Base-by-base conservation (phyloP, 2,113 vertebrate genomes). In the Hippopotamus amphibius region DNA sequence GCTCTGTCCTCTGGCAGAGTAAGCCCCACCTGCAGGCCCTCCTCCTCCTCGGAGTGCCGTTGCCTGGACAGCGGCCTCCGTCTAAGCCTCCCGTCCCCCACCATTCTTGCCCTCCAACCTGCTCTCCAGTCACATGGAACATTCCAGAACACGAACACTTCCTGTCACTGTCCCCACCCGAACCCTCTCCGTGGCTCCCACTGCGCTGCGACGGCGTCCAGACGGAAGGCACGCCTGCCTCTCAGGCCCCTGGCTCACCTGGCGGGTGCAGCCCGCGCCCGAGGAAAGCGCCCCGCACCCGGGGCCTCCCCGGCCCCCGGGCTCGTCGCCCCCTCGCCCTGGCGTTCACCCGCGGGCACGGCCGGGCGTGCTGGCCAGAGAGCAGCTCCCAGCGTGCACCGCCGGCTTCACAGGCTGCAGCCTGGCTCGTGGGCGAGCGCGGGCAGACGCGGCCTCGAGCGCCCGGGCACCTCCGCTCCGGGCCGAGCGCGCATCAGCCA, bases 341-440 rank as follows among this genome's bases (percentile, higher is more conserved):
- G 6, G 2, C 1, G 0, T 37, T 37, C 37, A 37, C 37, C 37
- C 37, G 16, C 21, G 55, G 2, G 26, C 14, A 41, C 3, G 6
- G 19, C 2, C 2, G 50, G 53, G 7, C 1, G 1, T 3, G 10
- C 0, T 12, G 16, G 13, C 8, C 24, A 0, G 17, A 72, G 55
- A 15, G 28, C 37, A 26, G 17, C 53, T 15, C 11, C 37, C 7
- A 22, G 28, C 17, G 14, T 68, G 41, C 50, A 13, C 16, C 1
- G 0, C 37, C 48, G 8, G 7, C 10, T 13, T 28, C n/a, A 4
- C n/a, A 48, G 9, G 4, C 21, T 0, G 48, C n/a, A 7, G 16
- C 41, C 81, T 83, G 10, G 41, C 50, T 5, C 3, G 16, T 2
- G 5, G 7, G 17, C 3, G 12, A 57, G 12, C 37, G 10, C 26